Evolutionary conservation across 2,888 invertebrate species (phyloP).

Genomic region (Mesochorus sp.): DNA sequence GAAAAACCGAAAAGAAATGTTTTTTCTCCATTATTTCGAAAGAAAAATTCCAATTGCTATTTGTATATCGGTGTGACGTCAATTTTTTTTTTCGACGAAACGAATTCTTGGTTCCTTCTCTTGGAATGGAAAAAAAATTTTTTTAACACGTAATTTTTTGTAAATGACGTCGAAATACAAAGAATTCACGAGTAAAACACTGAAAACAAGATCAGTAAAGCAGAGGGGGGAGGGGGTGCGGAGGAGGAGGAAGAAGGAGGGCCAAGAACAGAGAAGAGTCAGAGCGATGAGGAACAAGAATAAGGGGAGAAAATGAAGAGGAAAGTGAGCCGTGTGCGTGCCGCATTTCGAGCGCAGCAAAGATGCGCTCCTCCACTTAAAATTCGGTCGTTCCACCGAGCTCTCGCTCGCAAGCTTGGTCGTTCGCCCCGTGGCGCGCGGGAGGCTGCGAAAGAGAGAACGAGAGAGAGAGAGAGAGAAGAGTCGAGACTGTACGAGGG

Average conservation of each 20-base stretch:
- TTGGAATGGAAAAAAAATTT: too few relatives aligned
- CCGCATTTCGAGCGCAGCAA: constrained; percentile 1
- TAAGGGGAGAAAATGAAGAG: neutral
- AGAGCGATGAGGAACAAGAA: constrained; percentile 14
- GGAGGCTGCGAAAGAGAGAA: too few relatives aligned
- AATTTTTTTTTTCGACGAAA: neutral
- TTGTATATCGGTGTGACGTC: too few relatives aligned
- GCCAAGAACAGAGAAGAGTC: neutral
- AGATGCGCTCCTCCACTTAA: constrained; percentile 54
- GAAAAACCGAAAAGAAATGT: too few relatives aligned
- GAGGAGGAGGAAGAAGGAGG: too few relatives aligned
- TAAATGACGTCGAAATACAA: neutral
- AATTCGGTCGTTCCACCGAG: constrained; percentile 65
- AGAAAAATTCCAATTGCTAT: too few relatives aligned
- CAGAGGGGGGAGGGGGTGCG: neutral
- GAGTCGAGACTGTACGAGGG: neutral
- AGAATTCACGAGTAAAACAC: constrained; percentile 5
- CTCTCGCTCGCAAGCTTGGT: constrained; percentile 58
- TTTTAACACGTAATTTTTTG: neutral
- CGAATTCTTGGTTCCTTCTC: too few relatives aligned
- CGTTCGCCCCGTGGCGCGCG: constrained; percentile 56
- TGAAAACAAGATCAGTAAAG: constrained; percentile 1
- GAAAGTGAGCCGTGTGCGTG: neutral
- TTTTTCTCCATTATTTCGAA: too few relatives aligned
- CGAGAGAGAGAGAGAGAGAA: constrained; percentile 15